A percentile compares a stretch with the other conserved stretches of the same genome.
These are phyloP conservation scores for Julus scandinavius DNA, from an alignment of 2,888 invertebrate species.

Conservation along the genomic window DNA sequence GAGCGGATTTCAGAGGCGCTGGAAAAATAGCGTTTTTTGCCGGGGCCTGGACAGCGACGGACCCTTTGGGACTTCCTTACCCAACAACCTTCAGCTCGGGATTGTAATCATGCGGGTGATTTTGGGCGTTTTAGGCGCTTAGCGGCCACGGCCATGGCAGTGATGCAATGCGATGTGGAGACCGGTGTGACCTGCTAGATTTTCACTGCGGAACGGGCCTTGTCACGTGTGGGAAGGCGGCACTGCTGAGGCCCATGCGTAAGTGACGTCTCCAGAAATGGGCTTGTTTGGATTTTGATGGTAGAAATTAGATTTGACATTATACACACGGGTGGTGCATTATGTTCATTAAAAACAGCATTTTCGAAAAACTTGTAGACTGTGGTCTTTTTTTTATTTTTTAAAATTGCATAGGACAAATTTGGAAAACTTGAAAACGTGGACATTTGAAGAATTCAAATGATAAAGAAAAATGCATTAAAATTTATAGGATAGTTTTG, in stretches of 20 bases:
- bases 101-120: not conserved
- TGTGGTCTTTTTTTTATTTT: no score
- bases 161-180: not conserved
- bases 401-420: no score
- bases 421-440: no score
- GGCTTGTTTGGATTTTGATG: not conserved
- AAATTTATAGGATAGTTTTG: no score
- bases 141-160: not conserved
- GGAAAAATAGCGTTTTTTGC: constrained; percentile 11
- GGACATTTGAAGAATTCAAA: no score
- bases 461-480: no score
- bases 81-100: not conserved
- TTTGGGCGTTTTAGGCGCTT: not conserved
- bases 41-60: not conserved
- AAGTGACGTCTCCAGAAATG: not conserved
- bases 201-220: not conserved
- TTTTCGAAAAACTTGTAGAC: no score
- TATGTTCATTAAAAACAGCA: not conserved
- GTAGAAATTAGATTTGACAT: not conserved
- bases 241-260: not conserved
- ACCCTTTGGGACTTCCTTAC: not conserved
- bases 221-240: not conserved
- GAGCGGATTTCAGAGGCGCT: not conserved
- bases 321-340: not conserved
- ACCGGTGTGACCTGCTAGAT: not conserved